These are phyloP conservation scores for Campylorhamphus procurvoides DNA, from an alignment of 2,113 vertebrate species.

Conservation along the genomic window DNA sequence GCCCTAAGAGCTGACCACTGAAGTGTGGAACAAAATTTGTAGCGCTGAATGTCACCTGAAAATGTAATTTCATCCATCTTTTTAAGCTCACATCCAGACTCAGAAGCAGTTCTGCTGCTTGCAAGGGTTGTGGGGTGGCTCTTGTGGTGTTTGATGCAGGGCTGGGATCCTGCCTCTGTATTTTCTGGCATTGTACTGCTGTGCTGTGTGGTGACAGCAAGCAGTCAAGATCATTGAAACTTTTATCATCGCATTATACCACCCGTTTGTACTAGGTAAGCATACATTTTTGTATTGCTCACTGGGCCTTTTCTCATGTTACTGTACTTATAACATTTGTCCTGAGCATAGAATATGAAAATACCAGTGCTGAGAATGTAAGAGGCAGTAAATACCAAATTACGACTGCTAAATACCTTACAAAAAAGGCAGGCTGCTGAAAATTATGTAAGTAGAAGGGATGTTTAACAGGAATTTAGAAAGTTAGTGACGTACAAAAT, in stretches of 20 bases:
- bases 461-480: background rate
- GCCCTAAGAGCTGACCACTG: background rate
- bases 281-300: background rate
- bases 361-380: background rate
- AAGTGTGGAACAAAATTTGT: background rate
- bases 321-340: background rate
- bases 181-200: background rate
- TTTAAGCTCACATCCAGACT: background rate
- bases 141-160: background rate
- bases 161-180: background rate
- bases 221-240: background rate
- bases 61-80: background rate
- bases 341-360: background rate
- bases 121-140: background rate
- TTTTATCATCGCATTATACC: background rate
- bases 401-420: background rate
- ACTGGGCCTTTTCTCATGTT: background rate
- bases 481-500: background rate
- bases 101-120: background rate
- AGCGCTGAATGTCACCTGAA: accelerated
- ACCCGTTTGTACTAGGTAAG: background rate
- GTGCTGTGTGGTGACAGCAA: background rate
- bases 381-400: background rate
- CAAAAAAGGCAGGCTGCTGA: background rate
- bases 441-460: background rate